Percentiles rank a stretch among this genome's conserved stretches.
These are phyloP conservation scores for Xyrichtys novacula DNA, from an alignment of 2,797 vertebrate species.

Conservation along the genomic window DNA sequence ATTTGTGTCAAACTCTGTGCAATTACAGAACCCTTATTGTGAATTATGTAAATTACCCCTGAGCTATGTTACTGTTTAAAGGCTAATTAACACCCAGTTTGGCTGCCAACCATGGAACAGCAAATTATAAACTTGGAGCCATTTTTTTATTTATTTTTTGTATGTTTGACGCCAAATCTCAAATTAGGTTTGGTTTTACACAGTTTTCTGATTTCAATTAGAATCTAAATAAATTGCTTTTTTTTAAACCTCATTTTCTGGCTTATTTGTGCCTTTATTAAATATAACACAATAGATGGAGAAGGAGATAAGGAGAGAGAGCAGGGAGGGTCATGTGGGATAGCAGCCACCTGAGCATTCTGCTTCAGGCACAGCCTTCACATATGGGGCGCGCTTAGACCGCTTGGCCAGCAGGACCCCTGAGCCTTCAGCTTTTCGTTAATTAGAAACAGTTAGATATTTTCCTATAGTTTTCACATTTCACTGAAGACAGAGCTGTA, in stretches of 20 bases:
- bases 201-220: too few relatives aligned
- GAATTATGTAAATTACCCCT: not conserved
- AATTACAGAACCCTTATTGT: slow-evolving; percentile 11
- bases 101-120: slow-evolving; percentile 6
- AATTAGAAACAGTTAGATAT: not conserved
- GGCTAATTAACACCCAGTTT: slow-evolving; percentile 50
- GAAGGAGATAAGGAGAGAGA: too few relatives aligned
- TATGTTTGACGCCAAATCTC: not conserved
- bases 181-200: not conserved
- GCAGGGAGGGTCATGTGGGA: too few relatives aligned
- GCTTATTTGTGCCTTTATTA: too few relatives aligned
- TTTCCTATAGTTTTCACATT: not conserved
- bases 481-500: not conserved
- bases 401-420: too few relatives aligned
- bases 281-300: too few relatives aligned
- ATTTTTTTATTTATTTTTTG: not conserved
- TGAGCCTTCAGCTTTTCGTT: not conserved
- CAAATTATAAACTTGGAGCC: not conserved
- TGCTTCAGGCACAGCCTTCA: too few relatives aligned
- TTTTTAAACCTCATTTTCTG: too few relatives aligned
- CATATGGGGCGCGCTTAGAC: too few relatives aligned
- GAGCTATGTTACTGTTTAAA: slow-evolving; percentile 1
- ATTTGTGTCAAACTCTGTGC: slow-evolving; percentile 32
- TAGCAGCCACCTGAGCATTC: too few relatives aligned
- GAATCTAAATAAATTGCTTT: too few relatives aligned